Evolutionary conservation across 2,888 invertebrate species (phyloP), one percentile per base, ranked within the genome.

Genomic region (Pristionchus arcanus): DNA sequence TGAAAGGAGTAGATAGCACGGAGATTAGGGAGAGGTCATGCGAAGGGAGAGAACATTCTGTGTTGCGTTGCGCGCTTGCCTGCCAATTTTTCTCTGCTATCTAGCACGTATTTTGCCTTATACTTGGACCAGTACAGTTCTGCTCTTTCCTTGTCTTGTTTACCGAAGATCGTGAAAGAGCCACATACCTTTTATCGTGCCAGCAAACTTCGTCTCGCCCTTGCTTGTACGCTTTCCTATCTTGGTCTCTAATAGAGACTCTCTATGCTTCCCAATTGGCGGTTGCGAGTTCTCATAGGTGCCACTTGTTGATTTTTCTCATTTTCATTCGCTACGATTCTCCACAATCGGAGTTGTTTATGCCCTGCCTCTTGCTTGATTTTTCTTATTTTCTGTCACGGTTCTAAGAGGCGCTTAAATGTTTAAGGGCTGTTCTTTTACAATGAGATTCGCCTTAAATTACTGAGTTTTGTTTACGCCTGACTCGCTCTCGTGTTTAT

Each of bases 21-120:
- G 37, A 74, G 74, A 74, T 74, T 74, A 74, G 74, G 37, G 74
- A 74, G 74, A 74, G 74, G 74, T 74, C 74, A 74, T 74, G 34
- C 37, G 42, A 21, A 74, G 21, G 9, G 74, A 37, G 74, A 21
- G 25, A 2, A 7, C 4, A 25, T 74, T 34, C 42, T 37, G 34
- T 74, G 34, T 74, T 74, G 74, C 74, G 19, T 34, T 74, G 31
- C 7, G 9, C n/a, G 74, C 31, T 37, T 74, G 42, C 4, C 74
- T 68, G 68, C 31, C 68, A n/a, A 13, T 34, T 68, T 21, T 31
- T 68, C 0, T 68, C 68, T 34, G 34, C 0, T 31, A 1, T 31
- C 31, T 68, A 16, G 31, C 68, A 31, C 31, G 31, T 68, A 28
- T 31, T 31, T 31, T 15, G 15, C 11, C 1, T 19, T 34, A 28